Evolutionary conservation across 2,113 vertebrate species (phyloP).

Genomic region (Etheostoma cragini): DNA sequence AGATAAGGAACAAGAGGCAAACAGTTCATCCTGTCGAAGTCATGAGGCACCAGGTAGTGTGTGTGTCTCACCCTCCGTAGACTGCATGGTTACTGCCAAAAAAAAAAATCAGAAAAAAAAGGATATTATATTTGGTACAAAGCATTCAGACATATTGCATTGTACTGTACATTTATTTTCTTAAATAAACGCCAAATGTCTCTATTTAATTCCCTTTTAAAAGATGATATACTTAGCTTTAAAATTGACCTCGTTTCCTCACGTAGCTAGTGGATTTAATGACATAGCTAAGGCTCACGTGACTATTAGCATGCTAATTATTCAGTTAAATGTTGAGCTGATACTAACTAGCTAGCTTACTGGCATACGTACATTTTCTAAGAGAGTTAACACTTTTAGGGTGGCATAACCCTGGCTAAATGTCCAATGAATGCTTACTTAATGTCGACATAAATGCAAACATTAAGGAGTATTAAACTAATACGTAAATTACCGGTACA

Average conservation of each 20-base stretch:
- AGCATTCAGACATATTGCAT: neutral
- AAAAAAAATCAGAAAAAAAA: neutral
- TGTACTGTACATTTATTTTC: too few species aligned
- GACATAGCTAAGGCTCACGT: neutral
- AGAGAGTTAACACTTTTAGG: neutral
- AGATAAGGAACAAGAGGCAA: neutral
- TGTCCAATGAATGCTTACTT: too few species aligned
- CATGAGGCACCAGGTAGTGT: neutral
- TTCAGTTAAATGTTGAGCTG: neutral
- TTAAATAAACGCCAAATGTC: neutral
- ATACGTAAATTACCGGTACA: neutral
- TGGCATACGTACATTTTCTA: neutral
- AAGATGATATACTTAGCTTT: too few species aligned
- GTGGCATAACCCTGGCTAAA: neutral
- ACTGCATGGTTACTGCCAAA: neutral
- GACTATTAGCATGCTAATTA: neutral
- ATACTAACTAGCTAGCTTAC: neutral
- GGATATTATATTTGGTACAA: neutral
- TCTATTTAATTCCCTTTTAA: too few species aligned
- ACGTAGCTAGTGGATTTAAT: too few species aligned
- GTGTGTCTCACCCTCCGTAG: neutral
- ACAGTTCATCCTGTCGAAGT: conserved; percentile 23
- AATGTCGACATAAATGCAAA: neutral
- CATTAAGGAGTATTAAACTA: neutral
- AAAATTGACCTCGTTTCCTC: neutral